phyloP scores from a whole-genome alignment of 2,888 invertebrate species.

The Formica aserva region DNA sequence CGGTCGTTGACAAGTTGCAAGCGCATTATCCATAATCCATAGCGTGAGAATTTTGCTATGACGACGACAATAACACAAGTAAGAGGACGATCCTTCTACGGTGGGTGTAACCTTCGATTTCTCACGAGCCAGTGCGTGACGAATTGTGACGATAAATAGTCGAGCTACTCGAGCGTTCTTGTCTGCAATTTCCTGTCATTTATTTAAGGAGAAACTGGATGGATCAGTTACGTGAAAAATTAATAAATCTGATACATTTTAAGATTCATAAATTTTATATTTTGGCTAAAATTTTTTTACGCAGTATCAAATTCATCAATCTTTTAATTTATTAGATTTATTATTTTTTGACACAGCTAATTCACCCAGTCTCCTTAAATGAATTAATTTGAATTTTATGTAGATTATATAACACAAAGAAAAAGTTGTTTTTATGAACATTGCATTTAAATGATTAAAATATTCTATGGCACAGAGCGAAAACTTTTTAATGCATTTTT shows the following conservation, averaged over 20 bases:
- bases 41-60: slow-evolving; percentile 57
- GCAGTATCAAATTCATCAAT: too few relatives aligned
- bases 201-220: too few relatives aligned
- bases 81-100: slow-evolving; percentile 39
- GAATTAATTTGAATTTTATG: slow-evolving; percentile 65
- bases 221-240: too few relatives aligned
- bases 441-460: slow-evolving; percentile 61
- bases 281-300: too few relatives aligned
- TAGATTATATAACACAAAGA: neutral
- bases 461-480: neutral
- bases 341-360: too few relatives aligned
- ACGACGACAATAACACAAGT: slow-evolving; percentile 62
- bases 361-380: slow-evolving; percentile 59
- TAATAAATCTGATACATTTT: too few relatives aligned
- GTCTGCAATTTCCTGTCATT: slow-evolving; percentile 48
- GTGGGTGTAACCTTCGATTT: slow-evolving; percentile 71
- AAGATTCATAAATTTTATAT: too few relatives aligned
- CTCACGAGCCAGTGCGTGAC: slow-evolving; percentile 81
- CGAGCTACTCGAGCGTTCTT: slow-evolving; percentile 55
- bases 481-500: neutral
- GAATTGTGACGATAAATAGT: slow-evolving; percentile 71
- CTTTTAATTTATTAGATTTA: too few relatives aligned
- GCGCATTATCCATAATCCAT: slow-evolving; percentile 15
- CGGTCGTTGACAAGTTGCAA: slow-evolving; percentile 53
- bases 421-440: neutral